Base-by-base conservation (phyloP, 2,888 invertebrate genomes). In the Allacma fusca region DNA sequence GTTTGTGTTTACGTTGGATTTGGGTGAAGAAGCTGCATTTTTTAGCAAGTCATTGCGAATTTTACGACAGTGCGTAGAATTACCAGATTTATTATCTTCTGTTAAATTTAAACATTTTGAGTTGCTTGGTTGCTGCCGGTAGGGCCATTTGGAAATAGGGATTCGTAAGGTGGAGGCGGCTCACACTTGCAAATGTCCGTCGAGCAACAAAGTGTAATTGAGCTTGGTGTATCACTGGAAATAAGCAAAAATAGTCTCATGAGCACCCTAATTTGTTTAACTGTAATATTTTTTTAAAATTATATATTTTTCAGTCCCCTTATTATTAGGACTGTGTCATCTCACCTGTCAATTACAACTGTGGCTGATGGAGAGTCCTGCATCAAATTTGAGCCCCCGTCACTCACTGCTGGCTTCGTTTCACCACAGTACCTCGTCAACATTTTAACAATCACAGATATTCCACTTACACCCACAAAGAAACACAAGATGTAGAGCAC, bases 91-190 rank as follows among this genome's bases (percentile, higher is more conserved):
- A 50, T 50, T 16, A 5, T n/a, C 19, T 50, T 50, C n/a, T 40
- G 2, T 9, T 50, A 16, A 34, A 9, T 34, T 50, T 16, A 50
- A n/a, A 50, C 50, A 19, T 50, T n/a, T 50, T 13, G 16, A n/a
- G 19, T 13, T 50, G 50, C n/a, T 16, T 50, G 19, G 50, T 50
- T 12, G 50, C 7, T 50, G 50, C n/a, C 19, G 16, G 50, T 50
- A 16, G 50, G 50, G n/a, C 50, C 57, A 62, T 34, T 34, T n/a
- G 59, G 59, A 62, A 72, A 72, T 40, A 72, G 29, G 0, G 72
- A 72, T 13, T 72, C 59, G 40, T 72, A 72, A 1, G 62, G 23
- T 21, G 72, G 72, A 9, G 72, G 72, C 21, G 72, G 72, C 9
- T 57, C 57, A 5, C 57, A 50, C n/a, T 72, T 7, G 23, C 19